Conservation (phyloP, 2,888 invertebrate species). For the Eupelmus urozonus region DNA sequence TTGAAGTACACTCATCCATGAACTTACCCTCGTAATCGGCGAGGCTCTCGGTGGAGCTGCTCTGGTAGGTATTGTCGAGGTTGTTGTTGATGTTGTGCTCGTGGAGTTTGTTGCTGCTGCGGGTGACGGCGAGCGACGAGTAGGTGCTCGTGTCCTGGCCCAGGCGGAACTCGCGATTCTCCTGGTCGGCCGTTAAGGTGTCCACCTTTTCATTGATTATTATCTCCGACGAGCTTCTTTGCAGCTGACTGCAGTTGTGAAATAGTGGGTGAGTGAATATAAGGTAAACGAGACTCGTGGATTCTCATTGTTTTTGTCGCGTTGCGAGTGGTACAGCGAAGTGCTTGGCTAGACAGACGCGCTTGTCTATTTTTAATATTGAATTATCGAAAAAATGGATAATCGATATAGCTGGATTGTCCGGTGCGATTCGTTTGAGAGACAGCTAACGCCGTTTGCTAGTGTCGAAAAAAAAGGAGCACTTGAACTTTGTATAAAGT, state of each 20-base stretch:
- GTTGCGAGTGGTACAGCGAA: too few species aligned
- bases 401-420: too few species aligned
- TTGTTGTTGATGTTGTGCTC: slow-evolving; percentile 69
- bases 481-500: too few species aligned
- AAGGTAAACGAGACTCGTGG: neutral
- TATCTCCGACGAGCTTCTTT: slow-evolving; percentile 68
- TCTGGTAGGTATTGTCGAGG: slow-evolving; percentile 67
- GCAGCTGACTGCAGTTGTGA: slow-evolving; percentile 66
- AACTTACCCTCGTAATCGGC: slow-evolving; percentile 79
- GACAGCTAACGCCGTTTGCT: too few species aligned
- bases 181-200: slow-evolving; percentile 57
- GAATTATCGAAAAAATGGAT: neutral
- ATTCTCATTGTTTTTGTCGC: too few species aligned
- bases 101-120: slow-evolving; percentile 65
- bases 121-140: slow-evolving; percentile 71
- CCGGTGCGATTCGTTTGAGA: too few species aligned
- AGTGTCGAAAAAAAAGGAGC: too few species aligned
- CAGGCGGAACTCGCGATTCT: slow-evolving; percentile 68
- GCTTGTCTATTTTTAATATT: neutral
- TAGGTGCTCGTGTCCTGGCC: slow-evolving; percentile 72
- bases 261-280: neutral
- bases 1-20: too few species aligned
- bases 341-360: neutral
- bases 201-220: slow-evolving; percentile 54
- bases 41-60: slow-evolving; percentile 79